phyloP scores from a whole-genome alignment of 2,113 vertebrate species.

The Apteryx mantelli region DNA sequence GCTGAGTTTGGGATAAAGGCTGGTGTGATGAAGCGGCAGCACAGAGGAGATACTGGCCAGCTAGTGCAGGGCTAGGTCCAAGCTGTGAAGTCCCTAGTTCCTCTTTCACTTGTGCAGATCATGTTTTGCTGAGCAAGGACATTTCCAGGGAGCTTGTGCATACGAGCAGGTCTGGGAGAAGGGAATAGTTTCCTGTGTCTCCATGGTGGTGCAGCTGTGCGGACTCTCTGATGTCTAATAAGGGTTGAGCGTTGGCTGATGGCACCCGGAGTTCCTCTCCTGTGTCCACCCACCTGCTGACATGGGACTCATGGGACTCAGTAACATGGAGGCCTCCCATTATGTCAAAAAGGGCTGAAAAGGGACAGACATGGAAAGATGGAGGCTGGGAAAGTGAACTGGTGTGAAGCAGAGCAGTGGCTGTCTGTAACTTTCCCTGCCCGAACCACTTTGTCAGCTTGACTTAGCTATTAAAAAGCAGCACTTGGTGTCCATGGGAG shows the following conservation, averaged over 20 bases:
- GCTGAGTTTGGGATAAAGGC: neutral
- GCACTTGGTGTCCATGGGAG: neutral
- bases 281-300: neutral
- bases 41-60: rapidly evolving
- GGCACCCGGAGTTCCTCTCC: neutral
- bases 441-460: neutral
- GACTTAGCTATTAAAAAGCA: neutral
- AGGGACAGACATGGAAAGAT: neutral
- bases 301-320: rapidly evolving
- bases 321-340: neutral
- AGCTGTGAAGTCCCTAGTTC: neutral
- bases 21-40: neutral
- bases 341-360: neutral
- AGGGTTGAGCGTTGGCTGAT: neutral
- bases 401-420: no score
- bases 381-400: neutral
- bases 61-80: rapidly evolving
- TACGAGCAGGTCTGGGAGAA: neutral
- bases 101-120: neutral
- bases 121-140: neutral
- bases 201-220: neutral
- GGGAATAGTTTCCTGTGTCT: neutral
- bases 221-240: neutral
- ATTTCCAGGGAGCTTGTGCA: rapidly evolving
- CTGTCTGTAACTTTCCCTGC: neutral